phyloP scores from a whole-genome alignment of 2,888 invertebrate genomes.

The Selenia dentaria region DNA sequence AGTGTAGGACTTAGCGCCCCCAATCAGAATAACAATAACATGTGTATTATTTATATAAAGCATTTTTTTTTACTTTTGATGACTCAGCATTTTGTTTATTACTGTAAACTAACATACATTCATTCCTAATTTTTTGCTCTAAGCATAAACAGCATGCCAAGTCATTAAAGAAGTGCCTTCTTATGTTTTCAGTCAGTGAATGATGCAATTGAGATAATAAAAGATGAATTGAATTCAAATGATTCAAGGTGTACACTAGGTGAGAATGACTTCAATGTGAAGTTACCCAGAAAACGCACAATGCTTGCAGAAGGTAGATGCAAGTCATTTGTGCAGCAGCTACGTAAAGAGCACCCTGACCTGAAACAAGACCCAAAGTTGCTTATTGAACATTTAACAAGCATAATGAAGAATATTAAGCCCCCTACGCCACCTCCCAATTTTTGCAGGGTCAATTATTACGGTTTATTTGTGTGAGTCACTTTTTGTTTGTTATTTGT shows the following conservation, averaged over 20 bases:
- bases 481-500: not conserved
- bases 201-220: not conserved
- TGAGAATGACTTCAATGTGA: not conserved
- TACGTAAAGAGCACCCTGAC: slow-evolving; percentile 53
- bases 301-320: not conserved
- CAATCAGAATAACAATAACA: too few species aligned
- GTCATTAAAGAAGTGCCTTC: too few species aligned
- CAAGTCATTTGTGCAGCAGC: slow-evolving; percentile 43
- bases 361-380: slow-evolving; percentile 47
- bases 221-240: not conserved
- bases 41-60: too few species aligned
- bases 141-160: too few species aligned
- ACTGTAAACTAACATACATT: too few species aligned
- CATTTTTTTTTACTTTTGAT: too few species aligned
- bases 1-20: too few species aligned
- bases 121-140: too few species aligned
- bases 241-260: not conserved
- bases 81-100: too few species aligned
- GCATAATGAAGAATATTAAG: slow-evolving; percentile 15
- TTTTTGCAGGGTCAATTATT: not conserved
- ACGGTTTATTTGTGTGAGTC: slow-evolving; percentile 9
- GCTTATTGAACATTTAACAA: slow-evolving; percentile 52
- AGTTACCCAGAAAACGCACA: not conserved
- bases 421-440: slow-evolving; percentile 4
- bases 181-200: not conserved